Base-by-base conservation (phyloP, 2,888 invertebrate genomes). In the Tetragonisca angustula region DNA sequence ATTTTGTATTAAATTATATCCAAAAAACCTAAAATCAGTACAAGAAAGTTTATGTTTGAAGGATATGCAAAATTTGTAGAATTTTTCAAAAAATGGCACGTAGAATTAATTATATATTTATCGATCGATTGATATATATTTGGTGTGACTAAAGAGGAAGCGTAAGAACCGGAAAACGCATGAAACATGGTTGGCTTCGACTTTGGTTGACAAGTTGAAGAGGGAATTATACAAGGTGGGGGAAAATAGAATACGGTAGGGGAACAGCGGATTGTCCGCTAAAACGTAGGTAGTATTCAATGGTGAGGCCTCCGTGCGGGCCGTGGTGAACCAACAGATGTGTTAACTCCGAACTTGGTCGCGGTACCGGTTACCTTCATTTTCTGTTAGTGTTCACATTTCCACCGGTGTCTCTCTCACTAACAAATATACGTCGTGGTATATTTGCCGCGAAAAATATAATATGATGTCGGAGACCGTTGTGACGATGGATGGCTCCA, bases 381-480 rank as follows among this genome's bases (percentile, higher is more conserved):
- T 74, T 79, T 81, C 69, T 59, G 69, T 27, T 62, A 70, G 72
- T 87, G 83, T 81, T 83, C 21, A 36, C 36, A 65, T 79, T 52
- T 17, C 77, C 72, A 59, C 74, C 76, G 62, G 68, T 64, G 72
- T 5, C 0, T 80, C 82, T 84, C 84, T 86, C 78, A 79, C 79
- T 74, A 17, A 52, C 56, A 32, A 59, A 70, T 59, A 73, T 54
- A 67, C 76, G 54, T 52, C 52, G 65, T 43, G 62, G 49, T 72
- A 72, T 21, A 70, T 65, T 61, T 36, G 69, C 67, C 75, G 81
- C 27, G 64, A 79, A 61, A 79, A 84, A 64, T 86, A 73, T 89
- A 90, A 90, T 77, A 97, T 97, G 97, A 97, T 97, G 96, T 97
- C 97, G 94, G 97, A 97, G 96, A 97, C 97, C 92, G 97, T 97